These are phyloP conservation scores for Drosophila ambigua DNA, from an alignment of 1,140 invertebrate species.

Conservation along the genomic window DNA sequence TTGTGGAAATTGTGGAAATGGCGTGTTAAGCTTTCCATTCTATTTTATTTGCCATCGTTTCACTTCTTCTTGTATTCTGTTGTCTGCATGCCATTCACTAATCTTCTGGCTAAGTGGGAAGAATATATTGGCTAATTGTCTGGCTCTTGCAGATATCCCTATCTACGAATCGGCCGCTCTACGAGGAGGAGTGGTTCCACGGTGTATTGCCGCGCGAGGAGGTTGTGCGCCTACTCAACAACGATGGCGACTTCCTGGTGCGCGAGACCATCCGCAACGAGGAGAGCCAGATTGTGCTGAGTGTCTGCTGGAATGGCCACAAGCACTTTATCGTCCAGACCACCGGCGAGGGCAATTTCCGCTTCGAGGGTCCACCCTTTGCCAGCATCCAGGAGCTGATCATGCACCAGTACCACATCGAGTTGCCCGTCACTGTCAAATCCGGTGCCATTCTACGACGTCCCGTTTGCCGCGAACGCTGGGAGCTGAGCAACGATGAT, in stretches of 20 bases:
- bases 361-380: slow-evolving; percentile 97
- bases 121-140: slow-evolving; percentile 39
- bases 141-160: slow-evolving; percentile 74
- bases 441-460: slow-evolving; percentile 95
- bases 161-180: slow-evolving; percentile 86
- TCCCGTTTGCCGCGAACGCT: slow-evolving; percentile 95
- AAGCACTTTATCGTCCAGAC: slow-evolving; percentile 99
- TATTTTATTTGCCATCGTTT: slow-evolving; percentile 42
- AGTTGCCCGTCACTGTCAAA: slow-evolving; percentile 94
- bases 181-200: slow-evolving; percentile 98
- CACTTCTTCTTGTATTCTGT: slow-evolving; percentile 2
- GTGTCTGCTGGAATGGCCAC: slow-evolving; percentile 97
- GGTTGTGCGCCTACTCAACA: slow-evolving; percentile 93
- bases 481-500: slow-evolving; percentile 98
- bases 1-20: slow-evolving; percentile 51
- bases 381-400: slow-evolving; percentile 96
- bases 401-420: slow-evolving; percentile 92
- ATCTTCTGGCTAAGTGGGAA: slow-evolving; percentile 8
- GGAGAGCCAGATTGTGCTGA: slow-evolving; percentile 96
- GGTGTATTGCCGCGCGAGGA: slow-evolving; percentile 97
- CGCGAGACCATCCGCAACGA: slow-evolving; percentile 96
- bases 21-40: slow-evolving; percentile 46
- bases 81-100: slow-evolving; percentile 46
- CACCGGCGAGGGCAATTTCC: slow-evolving; percentile 94
- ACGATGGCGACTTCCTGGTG: slow-evolving; percentile 97